These are phyloP conservation scores for Babyrousa celebensis DNA, from an alignment of 2,797 vertebrate genomes.

Conservation along the genomic window DNA sequence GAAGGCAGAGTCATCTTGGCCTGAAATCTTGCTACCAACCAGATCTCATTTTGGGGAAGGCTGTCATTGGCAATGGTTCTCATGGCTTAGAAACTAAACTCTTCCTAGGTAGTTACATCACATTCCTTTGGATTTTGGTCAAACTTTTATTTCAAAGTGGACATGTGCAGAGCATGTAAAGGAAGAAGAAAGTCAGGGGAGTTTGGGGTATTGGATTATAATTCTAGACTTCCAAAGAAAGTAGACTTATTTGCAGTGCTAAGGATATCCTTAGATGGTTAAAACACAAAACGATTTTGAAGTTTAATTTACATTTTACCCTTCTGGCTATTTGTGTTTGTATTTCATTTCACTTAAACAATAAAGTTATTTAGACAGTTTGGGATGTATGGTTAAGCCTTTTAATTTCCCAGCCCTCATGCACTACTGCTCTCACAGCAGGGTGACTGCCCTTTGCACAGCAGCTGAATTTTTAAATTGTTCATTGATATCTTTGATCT, in stretches of 20 bases:
- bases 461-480: neutral
- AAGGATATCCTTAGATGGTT: neutral
- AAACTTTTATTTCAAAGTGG: neutral
- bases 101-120: neutral
- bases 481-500: slow-evolving; percentile 51
- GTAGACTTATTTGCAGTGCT: neutral
- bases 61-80: too few relatives aligned
- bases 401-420: slow-evolving; percentile 74
- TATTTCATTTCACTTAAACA: slow-evolving; percentile 57
- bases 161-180: neutral
- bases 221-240: slow-evolving; percentile 35
- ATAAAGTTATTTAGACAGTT: slow-evolving; percentile 57
- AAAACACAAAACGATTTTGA: slow-evolving; percentile 77
- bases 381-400: neutral
- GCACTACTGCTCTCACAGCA: neutral
- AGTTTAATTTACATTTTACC: slow-evolving; percentile 80
- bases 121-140: neutral
- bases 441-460: slow-evolving; percentile 14
- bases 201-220: neutral
- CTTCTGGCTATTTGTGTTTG: slow-evolving; percentile 73
- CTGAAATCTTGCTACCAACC: neutral
- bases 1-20: neutral
- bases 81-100: neutral
- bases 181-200: neutral
- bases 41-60: neutral